These are phyloP conservation scores for Ophiodon elongatus DNA, from an alignment of 2,113 vertebrate species.

Conservation along the genomic window DNA sequence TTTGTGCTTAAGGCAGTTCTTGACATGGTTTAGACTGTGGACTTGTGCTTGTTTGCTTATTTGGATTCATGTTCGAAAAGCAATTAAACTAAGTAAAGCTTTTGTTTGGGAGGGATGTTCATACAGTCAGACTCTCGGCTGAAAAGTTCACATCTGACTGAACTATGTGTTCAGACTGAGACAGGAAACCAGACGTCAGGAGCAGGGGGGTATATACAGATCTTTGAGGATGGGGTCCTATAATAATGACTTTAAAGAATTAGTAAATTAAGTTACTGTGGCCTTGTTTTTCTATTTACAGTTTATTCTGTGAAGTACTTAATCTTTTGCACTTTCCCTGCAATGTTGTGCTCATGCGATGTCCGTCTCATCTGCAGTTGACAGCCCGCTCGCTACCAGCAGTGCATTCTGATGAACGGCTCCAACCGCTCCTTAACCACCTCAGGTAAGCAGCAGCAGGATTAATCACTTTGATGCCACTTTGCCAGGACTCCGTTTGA, in stretches of 20 bases:
- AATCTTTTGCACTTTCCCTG: conserved; percentile 20
- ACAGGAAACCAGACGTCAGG: background rate
- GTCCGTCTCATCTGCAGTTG: conserved; percentile 85
- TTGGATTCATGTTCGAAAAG: background rate
- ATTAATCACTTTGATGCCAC: conserved; percentile 39
- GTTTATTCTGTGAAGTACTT: background rate
- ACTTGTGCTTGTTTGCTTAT: background rate
- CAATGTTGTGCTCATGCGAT: conserved; percentile 38
- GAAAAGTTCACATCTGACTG: background rate
- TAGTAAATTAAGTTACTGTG: background rate
- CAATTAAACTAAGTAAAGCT: background rate
- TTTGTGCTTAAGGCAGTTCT: too few relatives aligned
- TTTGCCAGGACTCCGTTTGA: conserved; percentile 21
- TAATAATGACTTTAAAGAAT: too few relatives aligned
- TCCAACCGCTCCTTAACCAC: conserved; percentile 96
- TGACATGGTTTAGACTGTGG: background rate
- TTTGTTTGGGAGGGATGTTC: background rate
- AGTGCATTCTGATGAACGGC: conserved; percentile 95
- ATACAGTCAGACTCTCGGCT: background rate
- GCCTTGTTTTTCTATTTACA: conserved; percentile 14
- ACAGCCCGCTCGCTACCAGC: conserved; percentile 92
- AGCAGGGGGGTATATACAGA: background rate
- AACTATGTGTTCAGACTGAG: background rate
- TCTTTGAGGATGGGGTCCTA: background rate
- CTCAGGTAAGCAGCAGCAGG: conserved; percentile 89